These are phyloP conservation scores for Malurus leucopterus DNA, from an alignment of 2,797 vertebrate genomes.

Conservation along the genomic window DNA sequence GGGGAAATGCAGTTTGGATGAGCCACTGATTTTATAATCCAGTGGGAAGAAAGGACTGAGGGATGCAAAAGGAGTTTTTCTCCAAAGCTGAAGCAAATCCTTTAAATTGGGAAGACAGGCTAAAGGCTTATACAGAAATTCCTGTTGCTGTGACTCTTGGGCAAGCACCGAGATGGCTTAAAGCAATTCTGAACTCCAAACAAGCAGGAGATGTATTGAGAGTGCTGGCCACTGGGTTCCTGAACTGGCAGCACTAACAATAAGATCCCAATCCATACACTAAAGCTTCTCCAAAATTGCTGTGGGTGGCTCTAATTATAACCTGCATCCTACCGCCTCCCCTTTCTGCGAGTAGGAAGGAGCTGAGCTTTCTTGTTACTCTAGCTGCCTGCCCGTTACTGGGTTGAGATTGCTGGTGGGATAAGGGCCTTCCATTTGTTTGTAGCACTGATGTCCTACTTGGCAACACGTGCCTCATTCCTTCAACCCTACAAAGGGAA, in stretches of 20 bases:
- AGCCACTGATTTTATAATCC: background rate
- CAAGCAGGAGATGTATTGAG: background rate
- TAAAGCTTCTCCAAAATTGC: constrained; percentile 34
- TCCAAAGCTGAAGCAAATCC: background rate
- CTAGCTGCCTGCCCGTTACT: constrained; percentile 31
- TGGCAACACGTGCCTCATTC: constrained; percentile 52
- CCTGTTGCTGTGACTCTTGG: background rate
- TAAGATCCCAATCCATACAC: background rate
- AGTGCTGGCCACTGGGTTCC: background rate
- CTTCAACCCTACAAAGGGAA: constrained; percentile 59
- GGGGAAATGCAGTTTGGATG: background rate
- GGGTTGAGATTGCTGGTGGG: constrained; percentile 34
- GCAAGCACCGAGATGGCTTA: background rate
- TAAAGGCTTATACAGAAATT: background rate
- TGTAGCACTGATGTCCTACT: constrained; percentile 61
- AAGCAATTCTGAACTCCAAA: background rate
- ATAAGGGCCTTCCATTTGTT: constrained; percentile 45
- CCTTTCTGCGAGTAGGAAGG: constrained; percentile 17
- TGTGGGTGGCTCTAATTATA: constrained; percentile 59
- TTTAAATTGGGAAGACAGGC: background rate
- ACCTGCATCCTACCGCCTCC: background rate
- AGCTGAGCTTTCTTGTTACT: constrained; percentile 3
- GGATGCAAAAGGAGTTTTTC: background rate
- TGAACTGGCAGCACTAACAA: background rate
- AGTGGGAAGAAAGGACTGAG: background rate